Base-by-base conservation (phyloP, 2,888 invertebrate species). In the Opisthograptis luteolata region DNA sequence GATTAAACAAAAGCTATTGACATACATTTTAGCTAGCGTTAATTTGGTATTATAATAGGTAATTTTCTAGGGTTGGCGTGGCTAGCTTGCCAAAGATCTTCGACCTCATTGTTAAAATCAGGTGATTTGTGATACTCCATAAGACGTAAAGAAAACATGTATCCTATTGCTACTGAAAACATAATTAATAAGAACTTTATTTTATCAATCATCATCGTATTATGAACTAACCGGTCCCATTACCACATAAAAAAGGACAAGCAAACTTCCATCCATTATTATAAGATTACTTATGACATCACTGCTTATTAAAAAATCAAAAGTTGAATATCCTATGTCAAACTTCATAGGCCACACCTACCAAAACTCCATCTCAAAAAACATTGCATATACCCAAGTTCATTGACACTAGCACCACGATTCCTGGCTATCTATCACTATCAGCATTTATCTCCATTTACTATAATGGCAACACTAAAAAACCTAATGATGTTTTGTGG, bases 401-500 rank as follows among this genome's bases (percentile, higher is more conserved):
- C 60, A 64, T 43, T 44, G 59, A 63, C 60, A 32, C 47, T n/a
- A 25, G 10, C 34, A 46, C 39, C 37, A 47, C 58, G 58, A 56
- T 58, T 45, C 56, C 45, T 44, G 43, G 12, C 42, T 50, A 58
- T 58, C 54, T 56, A 58, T 58, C 61, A 55, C 51, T 48, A 58
- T 62, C 50, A 42, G 31, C 31, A 75, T 80, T 76, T 79, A 82
- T 81, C 80, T 74, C 66, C 54, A 57, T 59, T 50, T 52, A 42
- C 47, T 47, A 59, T 50, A 57, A 53, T 53, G 52, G 51, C 60
- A 63, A 68, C 58, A 44, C 32, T 22, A 80, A 85, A 84, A 79
- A 84, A 79, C 55, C 64, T 79, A 71, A 77, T 75, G 70, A 75
- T 70, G 76, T 77, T 74, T 77, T 73, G 69, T 76, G 66, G 63